Percentiles rank a stretch among this genome's conserved stretches.
Conservation (phyloP, 1,140 invertebrate species). For the Saccostrea echinata region DNA sequence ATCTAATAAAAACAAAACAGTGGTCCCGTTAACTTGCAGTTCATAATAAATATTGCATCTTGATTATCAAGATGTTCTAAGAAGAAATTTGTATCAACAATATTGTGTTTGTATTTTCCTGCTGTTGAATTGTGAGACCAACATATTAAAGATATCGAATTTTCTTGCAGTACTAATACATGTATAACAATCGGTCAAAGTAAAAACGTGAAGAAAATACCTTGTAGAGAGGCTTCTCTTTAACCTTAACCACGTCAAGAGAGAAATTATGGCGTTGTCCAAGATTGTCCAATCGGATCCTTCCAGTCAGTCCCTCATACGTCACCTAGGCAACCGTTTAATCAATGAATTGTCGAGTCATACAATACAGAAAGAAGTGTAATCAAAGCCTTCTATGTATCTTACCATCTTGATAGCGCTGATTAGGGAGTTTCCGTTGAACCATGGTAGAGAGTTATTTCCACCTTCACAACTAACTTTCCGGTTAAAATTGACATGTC, state of each 20-base stretch:
- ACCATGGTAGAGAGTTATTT: neutral
- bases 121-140: too few species aligned
- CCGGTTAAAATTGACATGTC: neutral
- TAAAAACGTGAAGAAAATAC: neutral
- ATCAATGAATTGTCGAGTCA: neutral
- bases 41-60: neutral
- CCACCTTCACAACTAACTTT: neutral
- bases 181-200: neutral
- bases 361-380: too few species aligned
- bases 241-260: neutral
- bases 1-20: neutral
- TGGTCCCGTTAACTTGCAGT: neutral
- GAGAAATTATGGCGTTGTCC: neutral
- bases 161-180: too few species aligned
- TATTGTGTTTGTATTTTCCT: too few species aligned
- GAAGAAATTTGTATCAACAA: too few species aligned
- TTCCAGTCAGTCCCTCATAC: slow-evolving; percentile 3
- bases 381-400: neutral
- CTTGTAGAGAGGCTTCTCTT: neutral
- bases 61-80: too few species aligned
- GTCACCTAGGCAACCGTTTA: neutral
- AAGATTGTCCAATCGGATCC: neutral
- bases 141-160: too few species aligned
- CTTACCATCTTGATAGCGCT: neutral
- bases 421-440: neutral